phyloP scores from a whole-genome alignment of 2,888 invertebrate genomes.

The Gymnocheta viridis region DNA sequence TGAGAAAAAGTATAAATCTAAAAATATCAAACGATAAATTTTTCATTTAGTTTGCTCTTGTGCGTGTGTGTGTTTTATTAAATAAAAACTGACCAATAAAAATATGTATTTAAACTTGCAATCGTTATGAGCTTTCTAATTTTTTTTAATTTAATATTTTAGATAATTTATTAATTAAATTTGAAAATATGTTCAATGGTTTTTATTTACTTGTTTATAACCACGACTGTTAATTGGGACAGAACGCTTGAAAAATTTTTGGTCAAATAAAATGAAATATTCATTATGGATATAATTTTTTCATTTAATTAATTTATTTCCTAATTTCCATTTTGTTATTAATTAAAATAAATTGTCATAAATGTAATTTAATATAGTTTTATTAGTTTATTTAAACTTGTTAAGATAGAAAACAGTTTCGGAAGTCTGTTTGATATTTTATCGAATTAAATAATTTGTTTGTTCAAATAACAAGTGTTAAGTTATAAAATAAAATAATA shows the following conservation, averaged over 20 bases:
- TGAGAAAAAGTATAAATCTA: neutral
- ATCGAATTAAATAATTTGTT: too few species aligned
- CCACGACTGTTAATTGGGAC: slow-evolving; percentile 45
- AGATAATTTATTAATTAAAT: slow-evolving; percentile 47
- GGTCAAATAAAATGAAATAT: slow-evolving; percentile 32
- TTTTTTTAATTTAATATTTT: neutral
- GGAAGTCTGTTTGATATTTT: neutral
- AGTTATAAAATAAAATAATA: neutral
- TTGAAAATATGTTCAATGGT: slow-evolving; percentile 42
- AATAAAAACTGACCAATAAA: neutral
- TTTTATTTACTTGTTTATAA: slow-evolving; percentile 45
- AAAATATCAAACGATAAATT: slow-evolving; percentile 6
- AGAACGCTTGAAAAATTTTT: slow-evolving; percentile 10
- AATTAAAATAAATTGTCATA: slow-evolving; percentile 18
- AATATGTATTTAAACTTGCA: neutral
- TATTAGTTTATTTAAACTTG: slow-evolving; percentile 7
- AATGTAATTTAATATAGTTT: slow-evolving; percentile 21
- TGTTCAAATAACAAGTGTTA: neutral
- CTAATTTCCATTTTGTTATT: slow-evolving; percentile 34
- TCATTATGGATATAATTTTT: neutral
- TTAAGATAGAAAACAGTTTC: neutral
- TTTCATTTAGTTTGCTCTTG: neutral
- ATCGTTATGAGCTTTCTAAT: neutral
- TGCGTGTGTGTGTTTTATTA: neutral
- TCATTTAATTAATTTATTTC: slow-evolving; percentile 33